phyloP scores from a whole-genome alignment of 2,888 invertebrate genomes.

The Ornithoptera alexandrae region DNA sequence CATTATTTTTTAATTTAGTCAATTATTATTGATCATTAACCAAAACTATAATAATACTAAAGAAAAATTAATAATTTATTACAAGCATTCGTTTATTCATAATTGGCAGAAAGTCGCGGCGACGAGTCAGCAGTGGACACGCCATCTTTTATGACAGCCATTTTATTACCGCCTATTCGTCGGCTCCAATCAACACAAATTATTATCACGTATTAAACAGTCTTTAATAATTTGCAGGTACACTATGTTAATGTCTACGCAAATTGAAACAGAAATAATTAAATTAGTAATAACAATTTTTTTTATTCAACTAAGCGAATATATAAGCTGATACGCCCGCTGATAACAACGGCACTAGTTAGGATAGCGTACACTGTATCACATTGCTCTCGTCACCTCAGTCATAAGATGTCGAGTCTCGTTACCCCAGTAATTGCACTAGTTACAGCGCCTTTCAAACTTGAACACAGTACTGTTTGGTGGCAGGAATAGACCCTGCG shows the following conservation, averaged over 20 bases:
- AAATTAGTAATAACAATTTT: neutral
- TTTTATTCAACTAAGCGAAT: no score
- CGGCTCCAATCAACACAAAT: conserved; percentile 39
- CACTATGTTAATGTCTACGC: conserved; percentile 18
- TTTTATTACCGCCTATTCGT: conserved; percentile 46
- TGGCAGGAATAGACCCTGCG: no score
- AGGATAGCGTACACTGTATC: no score
- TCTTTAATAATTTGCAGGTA: conserved; percentile 30
- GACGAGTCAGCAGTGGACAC: conserved; percentile 40
- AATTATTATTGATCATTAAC: neutral
- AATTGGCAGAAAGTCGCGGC: conserved; percentile 44
- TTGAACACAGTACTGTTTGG: no score
- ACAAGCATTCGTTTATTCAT: conserved; percentile 43
- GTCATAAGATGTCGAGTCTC: no score
- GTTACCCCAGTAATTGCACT: no score
- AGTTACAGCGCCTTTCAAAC: no score
- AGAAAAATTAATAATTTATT: neutral
- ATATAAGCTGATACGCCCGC: no score
- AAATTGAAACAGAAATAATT: conserved; percentile 12
- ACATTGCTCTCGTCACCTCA: no score
- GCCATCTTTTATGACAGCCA: conserved; percentile 54
- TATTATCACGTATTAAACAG: conserved; percentile 25
- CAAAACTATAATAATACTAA: neutral
- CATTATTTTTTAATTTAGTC: no score
- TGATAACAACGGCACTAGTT: no score